Evolutionary conservation across 2,888 invertebrate species (phyloP).

Genomic region (Phyllotreta striolata): DNA sequence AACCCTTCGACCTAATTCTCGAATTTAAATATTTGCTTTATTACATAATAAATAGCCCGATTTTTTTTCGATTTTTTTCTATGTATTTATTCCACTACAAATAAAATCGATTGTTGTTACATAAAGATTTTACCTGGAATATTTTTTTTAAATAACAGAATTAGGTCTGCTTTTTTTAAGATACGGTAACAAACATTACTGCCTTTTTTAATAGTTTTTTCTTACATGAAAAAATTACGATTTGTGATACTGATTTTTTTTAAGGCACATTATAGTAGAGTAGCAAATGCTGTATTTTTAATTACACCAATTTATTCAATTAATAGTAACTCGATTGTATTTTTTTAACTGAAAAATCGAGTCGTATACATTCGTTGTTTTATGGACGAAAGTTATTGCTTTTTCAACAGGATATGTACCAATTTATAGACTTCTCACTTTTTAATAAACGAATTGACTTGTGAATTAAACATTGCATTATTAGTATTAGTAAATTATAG

Average conservation of each 20-base stretch:
- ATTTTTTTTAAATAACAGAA: constrained; percentile 14
- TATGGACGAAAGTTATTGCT: too few relatives aligned
- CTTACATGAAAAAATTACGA: constrained; percentile 9
- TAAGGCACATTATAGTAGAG: constrained; percentile 35
- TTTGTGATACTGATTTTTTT: constrained; percentile 25
- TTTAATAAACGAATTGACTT: too few relatives aligned
- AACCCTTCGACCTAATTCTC: constrained; percentile 21
- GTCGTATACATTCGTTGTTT: too few relatives aligned
- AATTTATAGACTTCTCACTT: too few relatives aligned
- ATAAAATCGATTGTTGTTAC: neutral
- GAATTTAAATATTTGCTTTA: constrained; percentile 6
- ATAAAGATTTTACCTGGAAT: neutral
- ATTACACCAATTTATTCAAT: neutral
- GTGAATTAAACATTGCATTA: too few relatives aligned
- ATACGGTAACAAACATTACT: constrained; percentile 44
- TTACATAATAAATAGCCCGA: too few relatives aligned
- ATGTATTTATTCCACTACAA: neutral
- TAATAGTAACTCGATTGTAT: too few relatives aligned
- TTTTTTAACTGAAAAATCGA: too few relatives aligned
- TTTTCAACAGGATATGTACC: too few relatives aligned
- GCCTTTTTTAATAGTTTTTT: constrained; percentile 23
- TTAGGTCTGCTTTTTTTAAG: constrained; percentile 29
- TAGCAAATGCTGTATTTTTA: constrained; percentile 8
- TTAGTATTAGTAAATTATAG: too few relatives aligned
- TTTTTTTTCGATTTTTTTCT: constrained; percentile 1